Base-by-base conservation (phyloP, 2,888 invertebrate species). In the Blomia tropicalis region DNA sequence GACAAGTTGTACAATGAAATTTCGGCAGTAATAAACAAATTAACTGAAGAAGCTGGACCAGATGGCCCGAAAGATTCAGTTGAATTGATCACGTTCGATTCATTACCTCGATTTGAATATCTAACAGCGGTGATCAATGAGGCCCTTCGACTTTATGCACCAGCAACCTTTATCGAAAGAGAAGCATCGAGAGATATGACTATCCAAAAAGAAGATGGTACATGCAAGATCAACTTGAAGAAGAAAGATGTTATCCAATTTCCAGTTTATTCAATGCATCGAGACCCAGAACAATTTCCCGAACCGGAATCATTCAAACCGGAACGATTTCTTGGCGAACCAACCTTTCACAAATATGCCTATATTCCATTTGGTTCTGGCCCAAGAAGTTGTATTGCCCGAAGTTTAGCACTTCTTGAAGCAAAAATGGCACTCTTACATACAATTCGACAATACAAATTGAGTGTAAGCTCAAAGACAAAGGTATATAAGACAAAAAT, bases 101-200 rank as follows among this genome's bases (percentile, higher is more conserved):
- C 7, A 7, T 47, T 47, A n/a, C 14, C 51, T 25, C 51, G 51
- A 11, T 47, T 47, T n/a, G 51, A 47, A 27, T 47, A 47, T 47
- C 27, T 47, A 47, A 47, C 7, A 7, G 22, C 22, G 14, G 22
- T 47, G 7, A 27, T 47, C 51, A 25, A 22, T 19, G 51, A 47
- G n/a, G n/a, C 51, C 14, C 51, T 47, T 14, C 51, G 51, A 47
- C 51, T 47, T 47, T 47, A 47, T n/a, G n/a, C 51, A 11, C 51
- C 51, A 19, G 27, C 51, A 14, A 22, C 22, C 7, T 47, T 47
- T 27, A 47, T 47, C 27, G 51, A 47, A 47, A 7, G 51, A 47
- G n/a, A 7, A 25, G 51, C 51, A 11, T 47, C 51, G n/a, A 7
- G 27, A 14, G 51, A 47, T n/a, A 27, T 47, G 7, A 47, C 22